Evolutionary conservation across 2,797 vertebrate species (phyloP), one percentile per base, ranked within the genome.

Genomic region (Falco novaeseelandiae): DNA sequence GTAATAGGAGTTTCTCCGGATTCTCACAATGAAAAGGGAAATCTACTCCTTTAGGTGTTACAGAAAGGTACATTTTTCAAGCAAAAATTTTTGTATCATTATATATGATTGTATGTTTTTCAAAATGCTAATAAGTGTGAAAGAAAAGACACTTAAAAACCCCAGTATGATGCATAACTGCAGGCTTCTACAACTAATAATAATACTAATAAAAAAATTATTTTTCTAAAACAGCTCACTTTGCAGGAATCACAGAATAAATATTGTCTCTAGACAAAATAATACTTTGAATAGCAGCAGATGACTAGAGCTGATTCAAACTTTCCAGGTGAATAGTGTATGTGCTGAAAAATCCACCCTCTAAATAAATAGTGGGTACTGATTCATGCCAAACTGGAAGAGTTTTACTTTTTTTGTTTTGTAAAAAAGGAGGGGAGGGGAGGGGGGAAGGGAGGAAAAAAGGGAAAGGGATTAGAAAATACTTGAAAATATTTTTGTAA

Each of bases 251-350:
- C 36, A 51, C 44, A 93, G 79, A 62, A 84, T 42, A 96, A 96
- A 95, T 90, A 83, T 65, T 95, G 42, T 81, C 72, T 69, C 61
- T 90, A 76, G 76, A 74, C 52, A 93, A 91, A 94, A 65, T 74
- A 88, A 51, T 83, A 34, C 69, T 87, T 77, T 69, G 54, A 83
- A 86, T 83, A 93, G 82, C 69, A 85, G 46, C 22, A 91, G 83
- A 79, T 81, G 38, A 92, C 65, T 29, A 84, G 57, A 67, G 27
- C 34, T 82, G 83, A 66, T 62, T 94, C 70, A 84, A 7, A 91
- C 51, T 94, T 97, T 94, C 94, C 94, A 96, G 93, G 93, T 96
- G 83, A 94, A 62, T 48, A 61, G 36, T 38, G 32, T 59, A 36
- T 78, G 27, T 81, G 29, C 44, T 82, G 49, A 92, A 90, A 96